Evolutionary conservation across 2,888 invertebrate genomes (phyloP).

Genomic region (Scaptomyza reducta): DNA sequence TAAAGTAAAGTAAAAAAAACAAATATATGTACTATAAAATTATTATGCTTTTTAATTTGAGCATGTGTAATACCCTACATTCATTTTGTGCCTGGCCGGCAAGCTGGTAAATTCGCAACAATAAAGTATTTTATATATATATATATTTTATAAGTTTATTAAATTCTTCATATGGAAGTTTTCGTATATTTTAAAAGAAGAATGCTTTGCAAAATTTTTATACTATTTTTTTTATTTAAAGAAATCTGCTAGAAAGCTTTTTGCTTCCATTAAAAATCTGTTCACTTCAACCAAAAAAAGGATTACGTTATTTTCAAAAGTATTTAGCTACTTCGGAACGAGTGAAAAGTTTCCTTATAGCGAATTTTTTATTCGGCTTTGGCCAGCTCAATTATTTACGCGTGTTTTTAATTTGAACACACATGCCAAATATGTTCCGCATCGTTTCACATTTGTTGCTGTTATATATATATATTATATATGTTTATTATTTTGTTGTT

Average conservation of each 20-base stretch:
- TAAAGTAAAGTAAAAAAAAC: slow-evolving; percentile 20
- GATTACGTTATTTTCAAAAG: no score
- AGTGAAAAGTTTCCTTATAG: neutral
- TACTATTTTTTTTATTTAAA: no score
- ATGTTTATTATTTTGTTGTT: neutral
- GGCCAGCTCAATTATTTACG: slow-evolving; percentile 11
- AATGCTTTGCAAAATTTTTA: neutral
- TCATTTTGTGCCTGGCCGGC: slow-evolving; percentile 1
- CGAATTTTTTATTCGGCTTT: slow-evolving; percentile 4
- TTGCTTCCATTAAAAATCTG: no score
- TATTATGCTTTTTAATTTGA: slow-evolving; percentile 53
- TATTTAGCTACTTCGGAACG: no score
- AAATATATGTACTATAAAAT: slow-evolving; percentile 6
- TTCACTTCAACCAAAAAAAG: no score
- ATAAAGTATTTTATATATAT: slow-evolving; percentile 8
- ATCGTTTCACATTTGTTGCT: slow-evolving; percentile 30
- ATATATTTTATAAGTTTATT: no score
- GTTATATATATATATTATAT: slow-evolving; percentile 3
- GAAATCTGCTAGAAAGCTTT: no score
- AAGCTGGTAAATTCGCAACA: neutral
- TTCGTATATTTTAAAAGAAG: no score
- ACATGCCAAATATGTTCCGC: slow-evolving; percentile 48
- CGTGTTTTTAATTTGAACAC: slow-evolving; percentile 47
- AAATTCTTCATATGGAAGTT: no score
- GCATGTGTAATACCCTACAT: slow-evolving; percentile 31